Evolutionary conservation across 1,140 invertebrate genomes (phyloP), one percentile per base, ranked within the genome.

Genomic region (Anagrus nilaparvatae): DNA sequence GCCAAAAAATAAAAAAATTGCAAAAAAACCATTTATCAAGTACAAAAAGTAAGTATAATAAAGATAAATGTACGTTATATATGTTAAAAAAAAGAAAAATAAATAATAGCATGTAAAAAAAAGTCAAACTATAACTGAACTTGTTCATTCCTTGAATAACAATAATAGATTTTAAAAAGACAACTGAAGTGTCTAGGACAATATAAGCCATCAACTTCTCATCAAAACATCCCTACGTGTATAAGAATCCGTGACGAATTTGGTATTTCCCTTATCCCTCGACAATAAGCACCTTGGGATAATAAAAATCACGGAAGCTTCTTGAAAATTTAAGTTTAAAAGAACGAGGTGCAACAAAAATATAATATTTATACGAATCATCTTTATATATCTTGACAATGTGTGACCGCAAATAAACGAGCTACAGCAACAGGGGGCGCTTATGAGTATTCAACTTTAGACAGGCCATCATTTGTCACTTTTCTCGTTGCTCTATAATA

Each of bases 391-490:
- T n/a, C 46, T 45, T 46, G 51, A 56, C 61, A 65, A 66, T 65
- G 61, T 64, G 59, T 56, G 61, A 65, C 63, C 63, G 60, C 65
- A 66, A 67, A 66, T 62, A 65, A 68, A 67, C 63, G 64, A 63
- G 55, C 55, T 53, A 57, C 53, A 65, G 54, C 61, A 59, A 67
- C 65, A 68, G 59, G 60, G 63, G 63, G 65, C 63, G 60, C 62
- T 64, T 58, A 56, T 56, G 44, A 54, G 55, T 53, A 64, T 68
- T 68, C 64, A 65, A 46, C 43, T 51, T 44, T 44, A 55, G 62
- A 67, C 64, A 63, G 61, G 61, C 50, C 59, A 59, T 66, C 65
- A 67, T 67, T 67, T 67, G 63, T 67, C 62, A 68, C 56, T 57
- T 67, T 4, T 23, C 21, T 27, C 25, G 13, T n/a, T 13, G 28